Conservation (phyloP, 2,113 vertebrate species). For the Triplophysa siluroides region DNA sequence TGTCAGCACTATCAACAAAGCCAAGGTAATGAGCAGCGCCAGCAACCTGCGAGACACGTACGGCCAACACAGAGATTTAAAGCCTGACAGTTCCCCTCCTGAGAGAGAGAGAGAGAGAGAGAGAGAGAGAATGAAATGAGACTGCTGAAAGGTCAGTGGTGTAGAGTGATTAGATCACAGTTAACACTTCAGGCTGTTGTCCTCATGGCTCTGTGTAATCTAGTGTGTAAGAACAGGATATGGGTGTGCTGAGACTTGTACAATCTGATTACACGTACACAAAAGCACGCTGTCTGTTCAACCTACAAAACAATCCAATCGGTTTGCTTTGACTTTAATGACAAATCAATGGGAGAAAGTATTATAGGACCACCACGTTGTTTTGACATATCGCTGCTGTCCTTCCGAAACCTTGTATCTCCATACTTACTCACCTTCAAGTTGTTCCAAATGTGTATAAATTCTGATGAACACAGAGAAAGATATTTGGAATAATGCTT, state of each 20-base stretch:
- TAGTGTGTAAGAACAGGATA: neutral
- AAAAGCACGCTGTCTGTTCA: neutral
- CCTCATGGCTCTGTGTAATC: neutral
- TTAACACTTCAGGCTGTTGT: neutral
- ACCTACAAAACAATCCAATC: neutral
- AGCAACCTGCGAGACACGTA: slow-evolving; percentile 38
- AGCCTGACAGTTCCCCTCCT: slow-evolving; percentile 38
- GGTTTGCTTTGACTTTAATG: too few species aligned
- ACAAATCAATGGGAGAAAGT: too few species aligned
- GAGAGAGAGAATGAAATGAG: slow-evolving; percentile 32
- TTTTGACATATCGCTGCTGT: too few species aligned
- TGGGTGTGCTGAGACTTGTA: neutral
- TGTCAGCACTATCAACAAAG: slow-evolving; percentile 44
- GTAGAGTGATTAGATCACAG: slow-evolving; percentile 32
- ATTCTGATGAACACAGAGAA: too few species aligned
- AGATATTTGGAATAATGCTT: too few species aligned
- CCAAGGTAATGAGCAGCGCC: slow-evolving; percentile 46
- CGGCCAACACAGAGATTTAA: slow-evolving; percentile 42
- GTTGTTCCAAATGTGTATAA: too few species aligned
- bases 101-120: slow-evolving; percentile 22
- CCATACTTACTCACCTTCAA: too few species aligned
- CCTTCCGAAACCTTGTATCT: too few species aligned
- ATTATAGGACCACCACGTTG: too few species aligned
- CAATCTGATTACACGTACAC: neutral
- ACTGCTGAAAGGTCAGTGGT: neutral